Evolutionary conservation across 2,113 vertebrate genomes (phyloP).

Genomic region (Castor canadensis): DNA sequence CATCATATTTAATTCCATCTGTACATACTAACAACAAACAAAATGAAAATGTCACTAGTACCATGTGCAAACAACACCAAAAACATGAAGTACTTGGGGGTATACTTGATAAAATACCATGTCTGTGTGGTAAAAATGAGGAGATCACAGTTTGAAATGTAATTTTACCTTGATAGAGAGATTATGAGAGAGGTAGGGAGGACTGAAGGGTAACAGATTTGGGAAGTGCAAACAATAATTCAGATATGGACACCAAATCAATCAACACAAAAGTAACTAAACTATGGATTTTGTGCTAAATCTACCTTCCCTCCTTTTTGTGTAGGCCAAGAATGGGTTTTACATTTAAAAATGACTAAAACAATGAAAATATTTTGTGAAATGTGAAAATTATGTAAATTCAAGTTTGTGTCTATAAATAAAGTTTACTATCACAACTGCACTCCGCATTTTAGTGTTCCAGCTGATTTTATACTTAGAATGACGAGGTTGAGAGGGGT

Average conservation of each 20-base stretch:
- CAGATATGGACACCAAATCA: not conserved
- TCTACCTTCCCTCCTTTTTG: not conserved
- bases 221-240: conserved; percentile 9
- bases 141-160: not conserved
- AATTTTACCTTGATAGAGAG: not conserved
- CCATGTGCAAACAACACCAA: not conserved
- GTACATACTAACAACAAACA: not conserved
- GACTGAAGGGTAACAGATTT: not conserved
- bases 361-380: not conserved
- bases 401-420: not conserved
- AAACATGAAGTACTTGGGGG: not conserved
- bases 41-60: not conserved
- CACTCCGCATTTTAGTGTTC: not conserved
- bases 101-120: not conserved
- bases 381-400: not conserved
- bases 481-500: not conserved
- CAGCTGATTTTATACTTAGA: not conserved
- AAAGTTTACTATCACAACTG: not conserved
- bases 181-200: not conserved
- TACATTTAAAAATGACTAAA: not conserved
- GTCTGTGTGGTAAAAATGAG: not conserved
- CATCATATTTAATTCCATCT: not conserved
- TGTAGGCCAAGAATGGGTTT: not conserved
- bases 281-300: not conserved
- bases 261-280: not conserved